These are phyloP conservation scores for Drosophila emarginata DNA, from an alignment of 2,888 invertebrate species.

Conservation along the genomic window DNA sequence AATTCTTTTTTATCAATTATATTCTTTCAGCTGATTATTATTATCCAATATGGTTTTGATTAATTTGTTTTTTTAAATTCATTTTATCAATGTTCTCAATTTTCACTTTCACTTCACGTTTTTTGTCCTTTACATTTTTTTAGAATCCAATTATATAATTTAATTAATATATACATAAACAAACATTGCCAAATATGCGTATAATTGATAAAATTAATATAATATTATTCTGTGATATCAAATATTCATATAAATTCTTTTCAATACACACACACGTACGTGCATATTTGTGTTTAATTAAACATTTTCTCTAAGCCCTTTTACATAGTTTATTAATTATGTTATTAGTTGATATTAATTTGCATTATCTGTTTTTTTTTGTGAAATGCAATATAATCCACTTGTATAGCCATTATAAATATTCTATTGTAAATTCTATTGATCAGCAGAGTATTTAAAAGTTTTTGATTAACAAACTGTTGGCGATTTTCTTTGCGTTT, in stretches of 20 bases:
- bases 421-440: neutral
- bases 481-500: neutral
- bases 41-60: neutral
- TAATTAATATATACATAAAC: neutral
- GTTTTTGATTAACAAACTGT: neutral
- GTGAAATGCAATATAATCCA: neutral
- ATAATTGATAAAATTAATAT: slow-evolving; percentile 4
- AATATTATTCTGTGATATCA: neutral
- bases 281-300: slow-evolving; percentile 2
- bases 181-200: slow-evolving; percentile 5
- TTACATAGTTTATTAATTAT: slow-evolving; percentile 5
- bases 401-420: neutral
- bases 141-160: neutral
- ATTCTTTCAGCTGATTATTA: neutral
- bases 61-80: neutral
- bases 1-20: neutral
- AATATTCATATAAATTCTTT: neutral
- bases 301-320: slow-evolving; percentile 4
- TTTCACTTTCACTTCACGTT: no score
- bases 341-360: slow-evolving; percentile 6
- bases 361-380: neutral
- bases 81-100: no score
- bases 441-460: neutral
- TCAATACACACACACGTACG: neutral
- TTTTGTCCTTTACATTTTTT: neutral